Evolutionary conservation across 2,113 vertebrate species (phyloP), one percentile per base, ranked within the genome.

Genomic region (Gymnogyps californianus): DNA sequence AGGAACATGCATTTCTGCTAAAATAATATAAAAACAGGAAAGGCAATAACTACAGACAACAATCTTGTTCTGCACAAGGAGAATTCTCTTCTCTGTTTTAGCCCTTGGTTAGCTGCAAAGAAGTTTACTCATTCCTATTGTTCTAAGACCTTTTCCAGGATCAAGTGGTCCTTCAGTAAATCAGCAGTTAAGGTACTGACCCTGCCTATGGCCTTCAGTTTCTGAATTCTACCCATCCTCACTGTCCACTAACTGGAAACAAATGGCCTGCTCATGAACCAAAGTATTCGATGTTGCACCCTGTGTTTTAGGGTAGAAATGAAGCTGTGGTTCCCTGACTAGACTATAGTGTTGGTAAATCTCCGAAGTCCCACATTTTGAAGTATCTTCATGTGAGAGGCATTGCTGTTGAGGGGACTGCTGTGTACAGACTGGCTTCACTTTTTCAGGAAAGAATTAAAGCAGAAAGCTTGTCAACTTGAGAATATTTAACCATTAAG

Each of bases 171-270:
- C 28, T 71, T 75, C 44, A 42, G 11, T 70, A 42, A 55, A 65
- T 5, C 15, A 57, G 11, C 8, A 57, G 15, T 58, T 57, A 58
- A 80, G 16, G 12, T n/a, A 49, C 16, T 36, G 21, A 26, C 9
- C 5, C 11, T 31, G 4, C 5, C 8, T 31, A 26, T 0, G 1
- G 4, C 16, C 29, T 47, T 85, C 10, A 22, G 4, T n/a, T 75
- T 79, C 79, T 90, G 36, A 75, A 8, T 28, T 75, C 17, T 47
- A 31, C 11, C 7, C 14, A 36, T 22, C 22, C 36, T 52, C 18
- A 21, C 28, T 62, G 25, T 59, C n/a, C 34, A 22, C 2, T 49
- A 29, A 19, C 6, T 36, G 31, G 17, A 64, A 84, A 65, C 2
- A 47, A 87, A 51, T 21, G 6, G 1, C 15, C 9, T 19, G 6